Evolutionary conservation across 2,888 invertebrate genomes (phyloP), one percentile per base, ranked within the genome.

Genomic region (Malachius bipustulatus): DNA sequence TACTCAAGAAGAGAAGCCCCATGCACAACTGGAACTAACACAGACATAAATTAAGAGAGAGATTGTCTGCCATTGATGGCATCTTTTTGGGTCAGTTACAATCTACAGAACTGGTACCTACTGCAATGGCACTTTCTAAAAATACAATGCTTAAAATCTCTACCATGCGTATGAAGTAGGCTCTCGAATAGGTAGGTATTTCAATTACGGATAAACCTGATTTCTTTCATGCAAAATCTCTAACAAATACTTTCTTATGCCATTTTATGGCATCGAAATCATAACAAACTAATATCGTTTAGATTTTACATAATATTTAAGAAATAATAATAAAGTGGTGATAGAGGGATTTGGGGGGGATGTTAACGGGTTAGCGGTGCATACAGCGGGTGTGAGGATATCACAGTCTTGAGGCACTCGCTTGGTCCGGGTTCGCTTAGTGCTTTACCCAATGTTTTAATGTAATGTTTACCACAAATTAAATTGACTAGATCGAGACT

Each of bases 61-160:
- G 6, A 19, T 13, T 14, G 14, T 14, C 14, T 14, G 14, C 10
- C 14, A 14, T 14, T 26, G 15, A 27, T 37, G 50, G 49, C 48
- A 49, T 59, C 62, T 61, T 62, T 62, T 62, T 62, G 61, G 61
- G 62, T 60, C 59, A 55, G 60, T 60, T 63, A 60, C 61, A 62
- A 56, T 58, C 59, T 60, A 62, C 54, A 55, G 51, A 50, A 56
- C 51, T 57, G 50, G 52, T 54, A 54, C 56, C 57, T 58, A 58
- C 57, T 53, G 56, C 56, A 51, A 62, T 60, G 60, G 60, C 62
- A 62, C 60, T 58, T 52, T 48, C 56, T 60, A 59, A 57, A 51
- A 47, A 57, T 57, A 59, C 55, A 57, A 57, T 55, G 56, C 55
- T 57, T 51, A 54, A 44, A 51, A 49, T 46, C 28, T 52, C 62